Percentiles rank a stretch among this genome's conserved stretches.
Evolutionary conservation across 2,888 invertebrate genomes (phyloP).

Genomic region (Dinocampus coccinellae): DNA sequence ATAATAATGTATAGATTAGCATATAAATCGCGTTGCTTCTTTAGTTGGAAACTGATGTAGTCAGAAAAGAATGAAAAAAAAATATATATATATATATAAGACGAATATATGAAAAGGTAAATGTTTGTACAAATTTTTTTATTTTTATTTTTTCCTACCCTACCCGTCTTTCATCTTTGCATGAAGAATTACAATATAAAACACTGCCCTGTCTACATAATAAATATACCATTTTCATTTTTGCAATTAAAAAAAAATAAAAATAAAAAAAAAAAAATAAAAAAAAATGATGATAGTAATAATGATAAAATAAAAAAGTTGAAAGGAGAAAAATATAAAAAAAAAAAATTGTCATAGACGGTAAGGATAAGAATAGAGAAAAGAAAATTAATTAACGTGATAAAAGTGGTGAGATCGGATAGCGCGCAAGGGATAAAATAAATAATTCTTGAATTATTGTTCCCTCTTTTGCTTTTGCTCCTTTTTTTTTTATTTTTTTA

Average conservation of each 20-base stretch:
- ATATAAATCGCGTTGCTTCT: slow-evolving; percentile 53
- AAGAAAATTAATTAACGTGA: slow-evolving; percentile 2
- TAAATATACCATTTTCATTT: background rate
- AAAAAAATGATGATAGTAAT: no score
- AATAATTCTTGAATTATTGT: slow-evolving; percentile 56
- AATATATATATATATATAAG: background rate
- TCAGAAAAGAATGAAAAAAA: slow-evolving; percentile 23
- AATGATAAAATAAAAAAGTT: no score
- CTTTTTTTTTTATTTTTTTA: background rate
- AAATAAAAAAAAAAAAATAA: no score
- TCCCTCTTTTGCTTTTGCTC: background rate
- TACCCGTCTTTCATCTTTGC: background rate
- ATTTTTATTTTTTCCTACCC: background rate
- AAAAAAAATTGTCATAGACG: background rate
- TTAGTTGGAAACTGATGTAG: slow-evolving; percentile 31
- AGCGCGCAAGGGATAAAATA: slow-evolving; percentile 34
- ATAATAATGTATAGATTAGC: slow-evolving; percentile 52
- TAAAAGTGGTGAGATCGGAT: background rate
- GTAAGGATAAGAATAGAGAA: background rate
- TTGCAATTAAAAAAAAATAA: background rate
- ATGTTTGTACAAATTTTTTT: background rate
- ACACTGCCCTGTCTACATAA: background rate
- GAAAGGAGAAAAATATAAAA: no score
- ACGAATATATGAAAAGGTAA: background rate
- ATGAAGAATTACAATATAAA: background rate